Evolutionary conservation across 2,113 vertebrate species (phyloP).

Genomic region (Prolemur simus): DNA sequence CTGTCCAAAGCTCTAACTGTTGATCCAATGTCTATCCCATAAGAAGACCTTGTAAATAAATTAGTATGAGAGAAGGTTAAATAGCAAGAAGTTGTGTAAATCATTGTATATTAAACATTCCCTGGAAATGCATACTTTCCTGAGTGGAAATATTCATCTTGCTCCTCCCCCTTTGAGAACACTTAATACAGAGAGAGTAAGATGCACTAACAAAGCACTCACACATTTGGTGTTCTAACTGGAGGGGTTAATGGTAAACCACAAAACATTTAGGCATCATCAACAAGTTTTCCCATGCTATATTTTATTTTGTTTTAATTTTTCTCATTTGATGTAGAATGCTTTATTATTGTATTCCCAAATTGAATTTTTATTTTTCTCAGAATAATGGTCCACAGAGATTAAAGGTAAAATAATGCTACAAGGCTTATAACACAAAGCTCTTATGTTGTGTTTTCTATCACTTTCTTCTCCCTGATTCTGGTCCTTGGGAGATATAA

Average conservation of each 20-base stretch:
- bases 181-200: background rate
- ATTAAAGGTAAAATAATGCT: constrained; percentile 37
- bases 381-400: background rate
- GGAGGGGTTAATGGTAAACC: background rate
- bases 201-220: background rate
- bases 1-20: background rate
- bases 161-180: background rate
- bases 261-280: background rate
- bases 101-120: background rate
- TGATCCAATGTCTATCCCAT: background rate
- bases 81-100: background rate
- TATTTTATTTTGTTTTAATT: background rate
- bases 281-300: background rate
- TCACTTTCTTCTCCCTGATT: constrained; percentile 33
- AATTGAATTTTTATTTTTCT: constrained; percentile 48
- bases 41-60: background rate
- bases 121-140: background rate
- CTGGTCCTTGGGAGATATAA: background rate
- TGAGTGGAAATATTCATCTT: background rate
- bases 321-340: constrained; percentile 22
- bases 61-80: background rate
- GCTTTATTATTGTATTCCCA: constrained; percentile 37
- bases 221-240: background rate
- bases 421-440: constrained; percentile 12
- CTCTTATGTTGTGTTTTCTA: constrained; percentile 28